Conservation (phyloP, 1,140 invertebrate species). For the Drosophila rufa region DNA sequence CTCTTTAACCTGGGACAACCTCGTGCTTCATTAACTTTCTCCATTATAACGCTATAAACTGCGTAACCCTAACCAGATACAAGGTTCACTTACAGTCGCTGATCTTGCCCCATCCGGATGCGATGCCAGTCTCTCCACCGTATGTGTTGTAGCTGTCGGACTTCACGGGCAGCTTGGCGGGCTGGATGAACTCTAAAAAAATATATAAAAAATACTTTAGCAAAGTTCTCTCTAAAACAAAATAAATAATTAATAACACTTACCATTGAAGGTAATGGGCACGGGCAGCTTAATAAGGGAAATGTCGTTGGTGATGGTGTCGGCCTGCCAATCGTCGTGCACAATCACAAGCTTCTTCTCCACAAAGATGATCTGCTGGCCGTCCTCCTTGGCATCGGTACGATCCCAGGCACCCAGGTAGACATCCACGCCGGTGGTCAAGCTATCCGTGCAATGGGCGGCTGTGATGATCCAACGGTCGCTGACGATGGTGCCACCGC, state of each 20-base stretch:
- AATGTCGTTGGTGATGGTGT: slow-evolving; percentile 62
- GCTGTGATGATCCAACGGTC: slow-evolving; percentile 87
- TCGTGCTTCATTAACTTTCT: slow-evolving; percentile 9
- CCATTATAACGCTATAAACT: neutral
- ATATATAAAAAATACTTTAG: neutral
- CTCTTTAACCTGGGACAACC: neutral
- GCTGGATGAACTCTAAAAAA: slow-evolving; percentile 45
- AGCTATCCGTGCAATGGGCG: slow-evolving; percentile 87
- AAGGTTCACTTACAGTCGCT: slow-evolving; percentile 58
- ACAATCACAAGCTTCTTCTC: slow-evolving; percentile 57
- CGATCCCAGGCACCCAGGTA: slow-evolving; percentile 70
- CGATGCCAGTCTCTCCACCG: slow-evolving; percentile 35
- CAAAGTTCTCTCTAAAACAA: neutral
- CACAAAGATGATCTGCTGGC: slow-evolving; percentile 68
- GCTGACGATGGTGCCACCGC: slow-evolving; percentile 87
- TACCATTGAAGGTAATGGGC: slow-evolving; percentile 52
- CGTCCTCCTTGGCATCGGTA: slow-evolving; percentile 50
- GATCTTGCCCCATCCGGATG: slow-evolving; percentile 76
- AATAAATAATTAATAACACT: too few relatives aligned
- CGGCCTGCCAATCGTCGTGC: slow-evolving; percentile 35
- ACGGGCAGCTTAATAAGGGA: slow-evolving; percentile 70
- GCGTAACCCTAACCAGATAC: neutral
- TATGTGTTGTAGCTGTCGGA: slow-evolving; percentile 48
- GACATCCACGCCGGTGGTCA: slow-evolving; percentile 80
- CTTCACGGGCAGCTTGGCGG: slow-evolving; percentile 63